phyloP scores from a whole-genome alignment of 2,113 vertebrate species.

The Anser cygnoides region DNA sequence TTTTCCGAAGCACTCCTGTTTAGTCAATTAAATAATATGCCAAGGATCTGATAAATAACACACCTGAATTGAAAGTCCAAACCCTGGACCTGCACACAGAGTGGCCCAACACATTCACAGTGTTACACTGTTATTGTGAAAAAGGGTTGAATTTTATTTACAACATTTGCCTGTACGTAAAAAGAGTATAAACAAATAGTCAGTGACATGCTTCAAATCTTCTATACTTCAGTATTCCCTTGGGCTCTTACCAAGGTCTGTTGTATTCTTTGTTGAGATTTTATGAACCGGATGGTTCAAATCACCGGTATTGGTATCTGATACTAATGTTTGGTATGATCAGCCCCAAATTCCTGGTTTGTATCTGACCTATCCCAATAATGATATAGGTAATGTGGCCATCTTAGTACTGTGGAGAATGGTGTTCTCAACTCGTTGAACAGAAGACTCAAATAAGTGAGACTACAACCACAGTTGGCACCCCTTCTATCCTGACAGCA shows the following conservation, averaged over 20 bases:
- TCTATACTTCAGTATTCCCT: not conserved
- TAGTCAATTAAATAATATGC: not conserved
- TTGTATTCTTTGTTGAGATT: not conserved
- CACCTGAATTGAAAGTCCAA: slow-evolving; percentile 32
- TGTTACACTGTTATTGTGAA: not conserved
- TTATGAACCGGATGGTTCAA: not conserved
- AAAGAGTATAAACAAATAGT: not conserved
- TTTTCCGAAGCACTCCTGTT: slow-evolving; percentile 9
- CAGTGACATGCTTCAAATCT: not conserved
- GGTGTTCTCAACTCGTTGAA: not conserved
- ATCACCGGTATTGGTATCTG: not conserved
- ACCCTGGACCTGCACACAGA: not conserved
- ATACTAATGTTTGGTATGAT: not conserved
- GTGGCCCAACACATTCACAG: not conserved
- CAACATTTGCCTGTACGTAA: slow-evolving; percentile 8
- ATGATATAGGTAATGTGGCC: not conserved
- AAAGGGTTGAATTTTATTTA: slow-evolving; percentile 12
- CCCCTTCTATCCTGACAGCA: not conserved
- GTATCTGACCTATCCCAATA: not conserved
- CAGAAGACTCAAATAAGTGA: not conserved
- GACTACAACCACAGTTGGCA: not conserved
- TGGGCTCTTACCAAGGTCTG: not conserved
- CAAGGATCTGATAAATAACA: slow-evolving; percentile 13
- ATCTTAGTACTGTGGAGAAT: not conserved
- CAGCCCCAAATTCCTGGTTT: not conserved